Percentiles rank a stretch among this genome's conserved stretches.
Conservation (phyloP, 1,140 invertebrate species). For the Eubasilissa regina region DNA sequence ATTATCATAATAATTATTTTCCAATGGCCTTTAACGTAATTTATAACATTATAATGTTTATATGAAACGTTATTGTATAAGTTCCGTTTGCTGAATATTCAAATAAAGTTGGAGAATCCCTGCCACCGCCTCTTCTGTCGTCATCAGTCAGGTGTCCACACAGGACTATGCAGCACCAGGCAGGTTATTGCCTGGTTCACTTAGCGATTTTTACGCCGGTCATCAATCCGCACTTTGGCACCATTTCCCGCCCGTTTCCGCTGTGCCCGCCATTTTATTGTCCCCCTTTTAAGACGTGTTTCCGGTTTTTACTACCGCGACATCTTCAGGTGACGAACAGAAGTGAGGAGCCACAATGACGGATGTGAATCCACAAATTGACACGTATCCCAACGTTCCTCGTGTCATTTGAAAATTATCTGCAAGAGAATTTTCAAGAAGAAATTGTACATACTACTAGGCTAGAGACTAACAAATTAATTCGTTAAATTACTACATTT, state of each 20-base stretch:
- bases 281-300: conserved; percentile 49
- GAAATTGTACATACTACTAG: too few species aligned
- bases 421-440: too few species aligned
- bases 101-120: background rate
- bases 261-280: conserved; percentile 47
- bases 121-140: background rate
- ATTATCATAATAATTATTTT: too few species aligned
- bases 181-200: conserved; percentile 42
- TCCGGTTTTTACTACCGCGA: conserved; percentile 45
- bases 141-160: conserved; percentile 27
- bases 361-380: background rate
- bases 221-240: conserved; percentile 45
- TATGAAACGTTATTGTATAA: too few species aligned
- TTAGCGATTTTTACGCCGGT: conserved; percentile 48
- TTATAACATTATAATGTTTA: too few species aligned
- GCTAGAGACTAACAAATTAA: too few species aligned
- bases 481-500: too few species aligned
- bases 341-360: background rate
- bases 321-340: conserved; percentile 41
- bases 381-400: too few species aligned
- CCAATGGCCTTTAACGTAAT: too few species aligned
- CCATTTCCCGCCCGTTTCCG: conserved; percentile 40
- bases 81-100: too few species aligned
- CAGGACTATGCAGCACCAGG: background rate
- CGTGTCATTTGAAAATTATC: too few species aligned